Evolutionary conservation across 1,140 invertebrate genomes (phyloP).

Genomic region (Mercenaria mercenaria): DNA sequence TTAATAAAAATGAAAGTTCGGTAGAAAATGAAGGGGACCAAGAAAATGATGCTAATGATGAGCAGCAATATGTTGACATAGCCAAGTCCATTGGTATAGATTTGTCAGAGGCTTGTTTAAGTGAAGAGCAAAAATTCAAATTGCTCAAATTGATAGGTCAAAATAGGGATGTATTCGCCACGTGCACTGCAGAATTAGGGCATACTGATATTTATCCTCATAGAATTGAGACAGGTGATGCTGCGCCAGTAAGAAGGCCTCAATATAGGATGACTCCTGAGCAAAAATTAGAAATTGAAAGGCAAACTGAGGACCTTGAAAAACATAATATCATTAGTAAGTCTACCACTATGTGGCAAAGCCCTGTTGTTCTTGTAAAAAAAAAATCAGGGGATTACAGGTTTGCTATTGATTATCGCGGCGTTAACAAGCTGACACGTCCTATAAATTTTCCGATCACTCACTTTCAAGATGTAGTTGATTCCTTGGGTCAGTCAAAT

Average conservation of each 20-base stretch:
- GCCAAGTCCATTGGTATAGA: neutral
- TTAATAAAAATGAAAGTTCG: too few relatives aligned
- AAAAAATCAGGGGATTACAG: slow-evolving; percentile 62
- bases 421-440: slow-evolving; percentile 48
- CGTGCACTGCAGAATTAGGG: slow-evolving; percentile 54
- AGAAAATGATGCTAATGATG: neutral
- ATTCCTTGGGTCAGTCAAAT: slow-evolving; percentile 25
- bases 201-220: slow-evolving; percentile 42
- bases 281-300: slow-evolving; percentile 38
- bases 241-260: slow-evolving; percentile 22
- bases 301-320: slow-evolving; percentile 51
- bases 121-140: slow-evolving; percentile 37
- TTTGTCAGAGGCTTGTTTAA: slow-evolving; percentile 6
- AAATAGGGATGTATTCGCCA: slow-evolving; percentile 69
- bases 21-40: neutral
- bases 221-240: slow-evolving; percentile 62
- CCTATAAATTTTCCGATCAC: slow-evolving; percentile 52
- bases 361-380: slow-evolving; percentile 68
- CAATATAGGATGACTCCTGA: slow-evolving; percentile 43
- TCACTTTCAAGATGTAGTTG: slow-evolving; percentile 46
- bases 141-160: slow-evolving; percentile 46
- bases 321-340: slow-evolving; percentile 22
- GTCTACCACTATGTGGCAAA: slow-evolving; percentile 56
- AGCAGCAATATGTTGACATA: too few relatives aligned
- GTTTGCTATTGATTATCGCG: slow-evolving; percentile 68